Conservation (phyloP, 2,888 invertebrate species). For the Slavum lentiscoides region DNA sequence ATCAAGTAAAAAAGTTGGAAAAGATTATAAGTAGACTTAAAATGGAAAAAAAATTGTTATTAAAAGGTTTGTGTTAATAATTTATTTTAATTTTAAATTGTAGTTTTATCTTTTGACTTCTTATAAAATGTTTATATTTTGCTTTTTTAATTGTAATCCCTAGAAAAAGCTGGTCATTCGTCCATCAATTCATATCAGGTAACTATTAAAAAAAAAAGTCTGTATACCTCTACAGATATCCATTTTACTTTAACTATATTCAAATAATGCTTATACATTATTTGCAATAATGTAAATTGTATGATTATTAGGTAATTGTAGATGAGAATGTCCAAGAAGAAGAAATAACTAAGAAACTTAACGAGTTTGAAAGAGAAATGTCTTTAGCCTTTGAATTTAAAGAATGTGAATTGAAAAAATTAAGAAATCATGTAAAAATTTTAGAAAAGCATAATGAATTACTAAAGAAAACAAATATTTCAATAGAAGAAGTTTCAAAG, state of each 20-base stretch:
- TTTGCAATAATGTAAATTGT: neutral
- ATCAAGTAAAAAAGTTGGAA: slow-evolving; percentile 55
- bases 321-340: slow-evolving; percentile 42
- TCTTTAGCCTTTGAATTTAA: slow-evolving; percentile 42
- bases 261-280: neutral
- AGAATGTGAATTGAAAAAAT: slow-evolving; percentile 50
- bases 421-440: slow-evolving; percentile 41
- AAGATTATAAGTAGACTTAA: slow-evolving; percentile 51
- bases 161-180: slow-evolving; percentile 46
- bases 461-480: slow-evolving; percentile 51
- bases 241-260: too few species aligned
- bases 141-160: neutral
- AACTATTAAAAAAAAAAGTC: neutral
- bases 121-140: neutral
- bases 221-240: neutral
- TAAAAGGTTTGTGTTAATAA: slow-evolving; percentile 18
- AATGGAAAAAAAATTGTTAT: slow-evolving; percentile 52
- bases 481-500: slow-evolving; percentile 26
- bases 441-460: slow-evolving; percentile 54
- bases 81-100: slow-evolving; percentile 4
- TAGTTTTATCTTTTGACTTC: neutral
- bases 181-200: slow-evolving; percentile 41
- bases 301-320: slow-evolving; percentile 31
- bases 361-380: slow-evolving; percentile 54
- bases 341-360: slow-evolving; percentile 50